A percentile compares a stretch with the other conserved stretches of the same genome.
phyloP scores from a whole-genome alignment of 2,888 invertebrate genomes.

The Harpalus rubripes region DNA sequence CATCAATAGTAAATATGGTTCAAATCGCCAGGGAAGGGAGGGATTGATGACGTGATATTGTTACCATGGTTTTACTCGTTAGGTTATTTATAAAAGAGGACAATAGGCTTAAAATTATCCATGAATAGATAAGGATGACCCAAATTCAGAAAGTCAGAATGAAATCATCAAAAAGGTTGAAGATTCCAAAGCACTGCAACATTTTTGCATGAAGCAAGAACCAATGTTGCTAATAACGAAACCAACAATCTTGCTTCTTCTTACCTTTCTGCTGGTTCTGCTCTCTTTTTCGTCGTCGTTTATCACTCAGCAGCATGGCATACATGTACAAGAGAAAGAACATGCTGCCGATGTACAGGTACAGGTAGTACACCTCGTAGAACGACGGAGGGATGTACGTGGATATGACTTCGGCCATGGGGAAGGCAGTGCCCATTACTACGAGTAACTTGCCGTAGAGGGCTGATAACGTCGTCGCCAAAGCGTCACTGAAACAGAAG shows the following conservation, averaged over 20 bases:
- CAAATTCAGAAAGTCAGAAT: too few species aligned
- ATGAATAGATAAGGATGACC: too few species aligned
- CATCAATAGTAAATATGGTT: too few species aligned
- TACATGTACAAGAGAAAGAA: conserved; percentile 85
- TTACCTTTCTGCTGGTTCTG: conserved; percentile 68
- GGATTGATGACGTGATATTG: too few species aligned
- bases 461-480: conserved; percentile 94
- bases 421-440: conserved; percentile 96
- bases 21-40: too few species aligned
- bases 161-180: too few species aligned
- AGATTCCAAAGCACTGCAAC: too few species aligned
- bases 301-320: conserved; percentile 84
- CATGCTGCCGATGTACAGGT: conserved; percentile 85
- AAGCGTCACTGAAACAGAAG: conserved; percentile 86
- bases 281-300: conserved; percentile 73
- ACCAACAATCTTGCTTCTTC: neutral
- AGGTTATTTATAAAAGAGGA: too few species aligned
- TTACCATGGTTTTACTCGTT: too few species aligned
- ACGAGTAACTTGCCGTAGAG: conserved; percentile 95
- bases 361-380: conserved; percentile 88
- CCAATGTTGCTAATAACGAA: too few species aligned
- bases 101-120: too few species aligned
- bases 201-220: too few species aligned
- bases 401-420: conserved; percentile 97
- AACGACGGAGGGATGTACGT: conserved; percentile 96